A percentile compares a stretch with the other conserved stretches of the same genome.
Evolutionary conservation across 2,113 vertebrate genomes (phyloP).

Genomic region (Saccopteryx leptura): DNA sequence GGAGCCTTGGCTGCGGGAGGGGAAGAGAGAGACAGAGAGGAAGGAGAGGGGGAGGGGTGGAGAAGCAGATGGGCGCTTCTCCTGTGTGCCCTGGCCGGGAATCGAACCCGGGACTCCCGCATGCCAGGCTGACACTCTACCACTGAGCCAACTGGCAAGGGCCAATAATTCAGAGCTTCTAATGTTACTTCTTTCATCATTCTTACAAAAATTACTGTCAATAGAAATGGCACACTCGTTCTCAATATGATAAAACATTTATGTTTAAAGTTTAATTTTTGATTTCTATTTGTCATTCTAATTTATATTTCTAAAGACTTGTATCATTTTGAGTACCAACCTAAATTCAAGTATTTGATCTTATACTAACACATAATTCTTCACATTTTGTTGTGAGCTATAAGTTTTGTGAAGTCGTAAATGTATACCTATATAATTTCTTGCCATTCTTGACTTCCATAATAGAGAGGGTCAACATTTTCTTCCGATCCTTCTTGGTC

Average conservation of each 20-base stretch:
- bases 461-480: constrained; percentile 83
- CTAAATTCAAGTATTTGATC: constrained; percentile 37
- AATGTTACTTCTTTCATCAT: neutral
- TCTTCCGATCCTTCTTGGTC: constrained; percentile 84
- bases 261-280: constrained; percentile 60
- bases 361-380: constrained; percentile 38
- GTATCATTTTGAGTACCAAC: constrained; percentile 28
- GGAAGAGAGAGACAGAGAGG: too few relatives aligned
- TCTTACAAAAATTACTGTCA: constrained; percentile 10
- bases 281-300: constrained; percentile 34
- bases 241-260: constrained; percentile 38
- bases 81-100: too few relatives aligned
- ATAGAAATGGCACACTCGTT: neutral
- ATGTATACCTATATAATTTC: constrained; percentile 25
- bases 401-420: constrained; percentile 35
- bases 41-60: too few relatives aligned
- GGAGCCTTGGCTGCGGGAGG: too few relatives aligned
- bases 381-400: constrained; percentile 23
- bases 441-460: constrained; percentile 74
- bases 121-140: too few relatives aligned
- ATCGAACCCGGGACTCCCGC: too few relatives aligned
- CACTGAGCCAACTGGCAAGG: too few relatives aligned
- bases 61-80: too few relatives aligned
- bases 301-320: constrained; percentile 62
- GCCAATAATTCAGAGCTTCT: constrained; percentile 2